phyloP scores from a whole-genome alignment of 2,888 invertebrate genomes.

The Leptopilina drosophilae region DNA sequence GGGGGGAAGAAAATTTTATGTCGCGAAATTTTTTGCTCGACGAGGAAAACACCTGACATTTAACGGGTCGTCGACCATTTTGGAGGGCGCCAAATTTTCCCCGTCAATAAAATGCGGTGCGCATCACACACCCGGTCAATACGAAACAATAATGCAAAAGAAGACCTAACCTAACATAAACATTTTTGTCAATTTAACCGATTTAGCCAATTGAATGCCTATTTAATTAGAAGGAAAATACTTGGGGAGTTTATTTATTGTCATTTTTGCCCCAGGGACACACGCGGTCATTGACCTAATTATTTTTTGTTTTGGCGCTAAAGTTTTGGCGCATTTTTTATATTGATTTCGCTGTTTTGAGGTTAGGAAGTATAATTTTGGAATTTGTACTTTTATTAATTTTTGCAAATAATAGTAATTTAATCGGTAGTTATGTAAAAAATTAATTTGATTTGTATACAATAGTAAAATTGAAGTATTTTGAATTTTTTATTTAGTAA shows the following conservation, averaged over 20 bases:
- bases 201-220: slow-evolving; percentile 9
- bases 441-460: no score
- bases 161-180: slow-evolving; percentile 19
- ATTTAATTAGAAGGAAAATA: slow-evolving; percentile 1
- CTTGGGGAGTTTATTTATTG: background rate
- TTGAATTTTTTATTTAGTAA: no score
- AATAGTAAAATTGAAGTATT: no score
- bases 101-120: slow-evolving; percentile 2
- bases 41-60: slow-evolving; percentile 21
- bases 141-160: slow-evolving; percentile 9
- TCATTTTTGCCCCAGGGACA: background rate
- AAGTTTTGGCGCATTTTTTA: background rate
- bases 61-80: slow-evolving; percentile 30
- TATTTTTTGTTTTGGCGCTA: slow-evolving; percentile 8
- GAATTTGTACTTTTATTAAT: no score
- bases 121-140: slow-evolving; percentile 19
- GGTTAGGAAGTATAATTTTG: background rate
- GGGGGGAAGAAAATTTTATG: background rate
- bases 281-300: slow-evolving; percentile 16
- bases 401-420: no score
- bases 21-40: slow-evolving; percentile 1
- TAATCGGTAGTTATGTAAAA: no score
- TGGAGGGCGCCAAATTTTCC: slow-evolving; percentile 36
- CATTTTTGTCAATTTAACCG: slow-evolving; percentile 2
- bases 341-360: background rate